Evolutionary conservation across 2,888 invertebrate genomes (phyloP), one percentile per base, ranked within the genome.

Genomic region (Pilophorus perplexus): DNA sequence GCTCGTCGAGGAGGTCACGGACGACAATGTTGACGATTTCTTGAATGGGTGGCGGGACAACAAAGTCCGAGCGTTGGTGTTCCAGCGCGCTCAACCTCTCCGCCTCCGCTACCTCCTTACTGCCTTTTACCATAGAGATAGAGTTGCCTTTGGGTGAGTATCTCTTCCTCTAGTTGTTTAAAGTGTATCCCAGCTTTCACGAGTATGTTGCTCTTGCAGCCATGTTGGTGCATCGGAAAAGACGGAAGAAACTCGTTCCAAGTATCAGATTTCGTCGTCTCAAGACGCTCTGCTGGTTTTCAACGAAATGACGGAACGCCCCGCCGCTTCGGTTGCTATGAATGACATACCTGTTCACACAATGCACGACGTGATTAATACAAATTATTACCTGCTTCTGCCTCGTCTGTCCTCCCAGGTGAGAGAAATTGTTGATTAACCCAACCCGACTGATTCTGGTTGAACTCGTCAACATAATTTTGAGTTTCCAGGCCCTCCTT

Each of bases 351-450:
- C 93, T 10, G 87, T 90, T 23, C 86, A 88, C 73, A 90, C 93
- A 0, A 82, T 97, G 77, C 88, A 88, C 71, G 91, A 95, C 77
- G 85, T 95, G 64, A 88, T 97, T 67, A 86, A 90, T 66, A 85
- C 88, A 48, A 94, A 97, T 79, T 90, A 91, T 77, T 91, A 89
- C 79, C 81, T 97, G 62, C 85, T 88, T 23, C 78, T 97, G 71
- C 96, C 96, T 0, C 80, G 96, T 64, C 80, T 97, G 4, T 94
- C 94, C 0, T 94, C 94, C n/a, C 95, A 95, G 82, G 90, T 85
- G 72, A 79, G 33, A 33, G 33, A 33, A 33, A 10, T 46, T 18
- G 10, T 40, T 16, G n/a, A 22, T n/a, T n/a, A n/a, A n/a, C n/a
- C n/a, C n/a, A n/a, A n/a, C n/a, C n/a, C n/a, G 10, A 46, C 28